Evolutionary conservation across 2,888 invertebrate species (phyloP), one percentile per base, ranked within the genome.

Genomic region (Leptopilina myrica): DNA sequence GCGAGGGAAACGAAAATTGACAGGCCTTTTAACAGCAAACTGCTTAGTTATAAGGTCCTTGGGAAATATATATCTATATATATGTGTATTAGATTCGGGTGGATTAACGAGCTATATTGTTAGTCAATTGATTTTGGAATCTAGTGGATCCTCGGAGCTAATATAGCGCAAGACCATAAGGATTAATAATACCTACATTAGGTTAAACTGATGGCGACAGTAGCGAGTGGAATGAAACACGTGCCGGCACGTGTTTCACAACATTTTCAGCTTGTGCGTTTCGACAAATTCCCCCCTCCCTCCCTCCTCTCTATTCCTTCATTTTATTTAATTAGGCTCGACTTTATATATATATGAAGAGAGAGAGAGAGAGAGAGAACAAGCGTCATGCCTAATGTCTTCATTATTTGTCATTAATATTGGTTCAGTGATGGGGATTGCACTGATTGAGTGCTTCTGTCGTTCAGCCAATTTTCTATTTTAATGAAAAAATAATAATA

Each of bases 281-380:
- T 85, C 84, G 86, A 83, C 88, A 84, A 89, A 49, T 49, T 49
- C 88, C 86, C 85, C 86, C 85, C 87, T 88, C 11, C 26, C n/a
- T 49, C 88, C 33, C 33, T 33, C 33, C 33, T 33, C 2, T 5
- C 33, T 33, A 33, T 33, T 3, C 12, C 11, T 49, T 4, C 49
- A 49, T 89, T 90, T 91, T 88, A 91, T 91, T 91, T 91, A 90
- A 91, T 91, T 91, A 91, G 89, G 86, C 73, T 78, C 80, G 82
- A 83, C 81, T 80, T 81, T 78, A 78, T 62, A 80, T 9, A 46
- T 7, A 46, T 7, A 46, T 1, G 1, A 0, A 46, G 46, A 46
- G 46, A 46, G 46, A 49, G 77, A 79, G 1, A 20, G 3, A 46
- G 46, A 46, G 46, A 46, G 46, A 49, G 77, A 79, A 76, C 75